Evolutionary conservation across 35 echinoderm and acorn worm genomes (phyloP), one percentile per base, ranked within the genome.

Genomic region (Nesometra sesokonis): DNA sequence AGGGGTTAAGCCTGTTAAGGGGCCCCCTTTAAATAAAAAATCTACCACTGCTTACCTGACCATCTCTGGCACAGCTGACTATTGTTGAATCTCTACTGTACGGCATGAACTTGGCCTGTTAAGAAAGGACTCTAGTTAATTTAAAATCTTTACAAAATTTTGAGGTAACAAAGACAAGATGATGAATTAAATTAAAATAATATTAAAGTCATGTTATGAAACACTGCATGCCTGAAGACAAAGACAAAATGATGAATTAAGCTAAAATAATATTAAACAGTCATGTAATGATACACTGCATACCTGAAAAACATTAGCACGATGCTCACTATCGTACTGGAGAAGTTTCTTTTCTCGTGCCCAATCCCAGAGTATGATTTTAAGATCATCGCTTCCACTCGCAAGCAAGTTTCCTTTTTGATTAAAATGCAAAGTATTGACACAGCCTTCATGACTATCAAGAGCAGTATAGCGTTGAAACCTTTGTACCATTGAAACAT

Each of bases 61-160:
- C 92, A 78, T 97, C 95, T 46, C 95, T 40, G 23, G 95, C 95
- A 87, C 95, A 97, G 77, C 95, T 97, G 34, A 97, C 92, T 11
- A 93, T 31, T 0, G 95, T 93, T 4, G 91, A 90, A 78, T 97
- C 91, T 31, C 88, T 89, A 39, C 91, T 97, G 89, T 85, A 88
- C 13, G 94, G 94, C 94, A 97, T 97, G 86, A 97, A 97, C 86
- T 97, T 97, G 47, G 94, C 94, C 94, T 97, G 89, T 33, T 35
- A 34, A 17, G n/a, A 88, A 80, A 77, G 80, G 4, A 43, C n/a
- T n/a, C n/a, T n/a, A n/a, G n/a, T n/a, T 7, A 43, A 7, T 4
- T 43, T 43, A 15, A 43, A 43, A 15, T 7, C 38, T 43, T 43
- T 43, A 43, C 15, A 15, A 43, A 7, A 43, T 15, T 43, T 7